Evolutionary conservation across 2,113 vertebrate species (phyloP).

Genomic region (Hippopotamus amphibius): DNA sequence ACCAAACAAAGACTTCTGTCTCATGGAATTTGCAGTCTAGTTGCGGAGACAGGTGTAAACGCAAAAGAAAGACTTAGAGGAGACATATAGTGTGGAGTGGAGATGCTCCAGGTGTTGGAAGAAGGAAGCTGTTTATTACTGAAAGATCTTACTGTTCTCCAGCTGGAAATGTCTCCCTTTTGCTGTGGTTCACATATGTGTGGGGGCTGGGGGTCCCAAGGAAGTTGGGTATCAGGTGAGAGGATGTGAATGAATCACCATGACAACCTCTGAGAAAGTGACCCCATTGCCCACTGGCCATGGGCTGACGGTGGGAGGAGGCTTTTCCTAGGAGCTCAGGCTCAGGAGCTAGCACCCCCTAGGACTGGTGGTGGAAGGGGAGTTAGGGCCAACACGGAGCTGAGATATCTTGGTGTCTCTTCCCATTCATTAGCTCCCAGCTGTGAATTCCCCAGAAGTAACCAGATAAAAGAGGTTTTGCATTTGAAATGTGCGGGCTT

Average conservation of each 20-base stretch:
- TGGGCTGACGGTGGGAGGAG: not conserved
- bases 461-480: constrained; percentile 34
- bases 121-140: not conserved
- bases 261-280: not conserved
- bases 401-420: not conserved
- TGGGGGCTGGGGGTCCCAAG: too few species aligned
- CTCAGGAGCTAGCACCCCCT: not conserved
- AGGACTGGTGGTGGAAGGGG: not conserved
- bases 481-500: constrained; percentile 42
- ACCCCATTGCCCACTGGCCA: not conserved
- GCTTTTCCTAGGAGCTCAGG: not conserved
- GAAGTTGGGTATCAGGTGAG: not conserved
- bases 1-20: not conserved
- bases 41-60: not conserved
- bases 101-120: not conserved
- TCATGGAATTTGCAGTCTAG: not conserved
- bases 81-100: not conserved
- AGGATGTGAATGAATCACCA: not conserved
- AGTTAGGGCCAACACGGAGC: not conserved
- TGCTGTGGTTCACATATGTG: not conserved
- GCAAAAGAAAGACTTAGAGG: constrained; percentile 27
- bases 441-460: not conserved
- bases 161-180: not conserved
- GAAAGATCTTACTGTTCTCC: not conserved
- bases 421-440: not conserved